phyloP scores from a whole-genome alignment of 2,797 vertebrate genomes.

The Okamejei kenojei region DNA sequence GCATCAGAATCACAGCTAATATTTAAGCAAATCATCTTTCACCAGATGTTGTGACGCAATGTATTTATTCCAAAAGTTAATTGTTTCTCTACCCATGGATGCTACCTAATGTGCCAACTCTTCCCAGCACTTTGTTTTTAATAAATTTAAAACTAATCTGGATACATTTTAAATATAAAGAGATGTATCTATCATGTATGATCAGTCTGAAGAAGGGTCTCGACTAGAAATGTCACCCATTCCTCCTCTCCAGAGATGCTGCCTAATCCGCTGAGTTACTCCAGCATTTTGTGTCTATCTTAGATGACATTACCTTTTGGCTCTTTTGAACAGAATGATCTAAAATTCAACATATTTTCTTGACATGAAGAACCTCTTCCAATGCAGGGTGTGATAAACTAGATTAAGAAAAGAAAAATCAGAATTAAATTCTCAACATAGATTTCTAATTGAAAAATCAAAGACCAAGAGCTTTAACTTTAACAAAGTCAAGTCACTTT shows the following conservation, averaged over 20 bases:
- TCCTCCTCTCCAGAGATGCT: too few species aligned
- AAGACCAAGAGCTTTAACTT: too few species aligned
- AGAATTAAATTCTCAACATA: neutral
- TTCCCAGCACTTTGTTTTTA: neutral
- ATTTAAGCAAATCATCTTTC: too few species aligned
- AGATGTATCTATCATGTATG: neutral
- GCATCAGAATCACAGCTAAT: too few species aligned
- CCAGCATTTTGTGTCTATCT: too few species aligned
- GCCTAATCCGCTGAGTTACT: too few species aligned
- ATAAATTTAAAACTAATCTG: neutral
- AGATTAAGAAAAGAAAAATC: slow-evolving; percentile 42
- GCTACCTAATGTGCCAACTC: neutral
- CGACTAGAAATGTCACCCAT: too few species aligned
- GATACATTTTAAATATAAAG: neutral
- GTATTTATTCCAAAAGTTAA: too few species aligned
- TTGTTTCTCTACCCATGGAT: neutral
- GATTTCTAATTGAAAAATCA: neutral
- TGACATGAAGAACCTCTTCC: slow-evolving; percentile 44
- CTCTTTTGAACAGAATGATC: slow-evolving; percentile 56
- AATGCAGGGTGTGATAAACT: slow-evolving; percentile 47
- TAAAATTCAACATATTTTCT: slow-evolving; percentile 39
- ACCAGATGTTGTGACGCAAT: too few species aligned
- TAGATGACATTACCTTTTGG: slow-evolving; percentile 55
- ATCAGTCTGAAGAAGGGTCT: too few species aligned
- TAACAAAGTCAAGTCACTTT: neutral